Percentiles rank a stretch among this genome's conserved stretches.
Conservation (phyloP, 1,140 invertebrate genomes). For the Colletes latitarsis region DNA sequence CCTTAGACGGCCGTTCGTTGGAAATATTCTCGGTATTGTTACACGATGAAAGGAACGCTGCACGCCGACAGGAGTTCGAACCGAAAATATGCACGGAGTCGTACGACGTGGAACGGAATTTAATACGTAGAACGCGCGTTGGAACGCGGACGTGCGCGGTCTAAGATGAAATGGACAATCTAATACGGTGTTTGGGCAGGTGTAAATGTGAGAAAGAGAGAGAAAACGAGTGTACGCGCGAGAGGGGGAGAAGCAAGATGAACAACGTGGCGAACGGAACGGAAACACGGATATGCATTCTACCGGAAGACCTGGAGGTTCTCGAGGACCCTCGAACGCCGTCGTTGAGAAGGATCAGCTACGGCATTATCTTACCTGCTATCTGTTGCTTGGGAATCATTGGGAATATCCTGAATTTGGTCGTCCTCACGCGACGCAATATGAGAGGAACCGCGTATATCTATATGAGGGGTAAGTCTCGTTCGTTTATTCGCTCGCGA, state of each 20-base stretch:
- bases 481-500: background rate
- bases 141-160: background rate
- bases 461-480: conserved; percentile 87
- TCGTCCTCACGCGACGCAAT: conserved; percentile 87
- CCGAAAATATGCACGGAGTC: background rate
- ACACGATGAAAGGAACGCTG: background rate
- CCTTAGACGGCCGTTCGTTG: conserved; percentile 14
- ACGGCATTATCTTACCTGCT: conserved; percentile 86
- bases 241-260: conserved; percentile 60
- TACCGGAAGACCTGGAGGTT: conserved; percentile 65
- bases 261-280: conserved; percentile 64
- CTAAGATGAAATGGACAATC: conserved; percentile 16
- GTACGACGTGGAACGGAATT: background rate
- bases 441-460: conserved; percentile 90
- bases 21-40: background rate
- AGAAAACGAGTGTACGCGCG: background rate
- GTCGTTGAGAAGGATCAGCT: conserved; percentile 84
- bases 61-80: background rate
- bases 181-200: background rate
- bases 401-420: conserved; percentile 87
- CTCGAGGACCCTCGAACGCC: conserved; percentile 84
- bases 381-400: conserved; percentile 88
- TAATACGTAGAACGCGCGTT: background rate
- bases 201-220: conserved; percentile 11
- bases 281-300: conserved; percentile 63